Conservation (phyloP, 2,113 vertebrate genomes). For the Sardina pilchardus region DNA sequence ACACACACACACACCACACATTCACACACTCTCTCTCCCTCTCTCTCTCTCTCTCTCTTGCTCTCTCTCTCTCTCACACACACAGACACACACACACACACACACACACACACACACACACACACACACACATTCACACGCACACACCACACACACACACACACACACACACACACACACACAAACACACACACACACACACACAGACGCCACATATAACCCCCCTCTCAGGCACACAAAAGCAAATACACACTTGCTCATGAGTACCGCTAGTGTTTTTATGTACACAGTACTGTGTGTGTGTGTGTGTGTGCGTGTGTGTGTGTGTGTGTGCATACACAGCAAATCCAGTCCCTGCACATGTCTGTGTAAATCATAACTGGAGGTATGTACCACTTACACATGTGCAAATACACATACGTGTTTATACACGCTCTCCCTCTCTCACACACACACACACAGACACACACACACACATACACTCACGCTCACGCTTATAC, state of each 20-base stretch:
- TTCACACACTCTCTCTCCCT: too few relatives aligned
- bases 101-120: too few relatives aligned
- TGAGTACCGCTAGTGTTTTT: not conserved
- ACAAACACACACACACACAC: not conserved
- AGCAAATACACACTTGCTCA: not conserved
- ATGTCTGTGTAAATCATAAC: not conserved
- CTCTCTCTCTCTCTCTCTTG: too few relatives aligned
- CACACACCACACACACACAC: slow-evolving; percentile 2
- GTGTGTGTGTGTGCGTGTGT: too few relatives aligned
- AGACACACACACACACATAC: not conserved
- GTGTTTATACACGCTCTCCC: not conserved
- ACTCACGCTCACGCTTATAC: too few relatives aligned
- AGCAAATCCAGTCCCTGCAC: not conserved
- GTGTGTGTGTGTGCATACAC: too few relatives aligned
- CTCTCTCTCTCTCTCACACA: too few relatives aligned
- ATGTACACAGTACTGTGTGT: not conserved
- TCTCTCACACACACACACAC: not conserved
- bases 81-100: too few relatives aligned
- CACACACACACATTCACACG: not conserved
- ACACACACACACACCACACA: too few relatives aligned
- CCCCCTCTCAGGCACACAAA: not conserved
- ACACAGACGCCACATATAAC: not conserved
- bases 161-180: not conserved
- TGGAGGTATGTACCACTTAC: not conserved
- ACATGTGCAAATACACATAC: not conserved